These are phyloP conservation scores for Brevimyrus niger DNA, from an alignment of 2,113 vertebrate genomes.

Conservation along the genomic window DNA sequence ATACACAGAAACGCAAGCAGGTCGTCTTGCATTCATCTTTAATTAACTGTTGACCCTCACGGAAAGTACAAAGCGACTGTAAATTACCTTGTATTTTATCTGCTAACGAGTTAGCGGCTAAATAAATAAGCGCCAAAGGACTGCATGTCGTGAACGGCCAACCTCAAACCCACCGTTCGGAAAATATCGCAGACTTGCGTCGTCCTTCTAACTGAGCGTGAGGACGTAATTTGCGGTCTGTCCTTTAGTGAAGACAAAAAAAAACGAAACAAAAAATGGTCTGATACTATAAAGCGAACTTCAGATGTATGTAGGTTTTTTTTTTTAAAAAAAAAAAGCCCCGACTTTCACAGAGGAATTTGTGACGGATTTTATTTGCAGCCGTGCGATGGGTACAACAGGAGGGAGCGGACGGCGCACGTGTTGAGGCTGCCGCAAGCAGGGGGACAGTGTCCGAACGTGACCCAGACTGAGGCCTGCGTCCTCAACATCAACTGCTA, in stretches of 20 bases:
- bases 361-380: constrained; percentile 46
- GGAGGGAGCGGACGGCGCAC: constrained; percentile 68
- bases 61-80: neutral
- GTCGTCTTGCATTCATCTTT: constrained; percentile 15
- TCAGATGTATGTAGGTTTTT: neutral
- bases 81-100: neutral
- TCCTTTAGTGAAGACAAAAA: neutral
- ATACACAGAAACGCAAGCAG: constrained; percentile 8
- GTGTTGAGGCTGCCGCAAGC: constrained; percentile 69
- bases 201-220: neutral
- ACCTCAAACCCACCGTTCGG: neutral
- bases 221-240: neutral
- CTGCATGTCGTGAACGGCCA: neutral
- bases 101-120: neutral
- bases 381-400: constrained; percentile 76
- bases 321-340: no score
- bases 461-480: constrained; percentile 72
- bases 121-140: neutral
- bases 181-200: neutral
- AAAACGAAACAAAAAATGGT: neutral
- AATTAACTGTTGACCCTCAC: neutral
- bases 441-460: constrained; percentile 73
- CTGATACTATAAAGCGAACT: neutral
- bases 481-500: constrained; percentile 89
- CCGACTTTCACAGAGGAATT: neutral